Conservation (phyloP, 2,113 vertebrate genomes). For the Neoarius graeffei region DNA sequence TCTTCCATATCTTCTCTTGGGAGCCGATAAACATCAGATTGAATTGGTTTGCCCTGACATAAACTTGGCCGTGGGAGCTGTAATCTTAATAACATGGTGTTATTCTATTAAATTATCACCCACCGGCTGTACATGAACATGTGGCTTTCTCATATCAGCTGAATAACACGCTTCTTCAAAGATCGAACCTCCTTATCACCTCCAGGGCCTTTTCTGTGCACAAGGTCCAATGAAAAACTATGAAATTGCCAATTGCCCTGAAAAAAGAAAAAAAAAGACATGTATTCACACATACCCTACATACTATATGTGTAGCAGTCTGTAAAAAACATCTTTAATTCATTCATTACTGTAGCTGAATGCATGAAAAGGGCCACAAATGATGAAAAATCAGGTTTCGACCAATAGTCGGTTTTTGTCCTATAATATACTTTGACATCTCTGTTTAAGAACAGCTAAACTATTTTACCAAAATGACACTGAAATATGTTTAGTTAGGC, state of each 20-base stretch:
- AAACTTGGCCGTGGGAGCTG: slow-evolving; percentile 5
- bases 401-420: not conserved
- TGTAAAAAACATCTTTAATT: not conserved
- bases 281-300: not conserved
- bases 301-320: not conserved
- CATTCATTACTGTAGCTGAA: not conserved
- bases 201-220: slow-evolving; percentile 30
- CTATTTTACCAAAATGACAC: not conserved
- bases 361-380: not conserved
- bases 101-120: not conserved
- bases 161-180: slow-evolving; percentile 10
- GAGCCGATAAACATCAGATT: slow-evolving; percentile 30
- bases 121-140: not conserved
- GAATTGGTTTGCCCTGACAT: slow-evolving; percentile 11
- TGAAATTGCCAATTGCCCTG: slow-evolving; percentile 37
- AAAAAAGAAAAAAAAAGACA: not conserved
- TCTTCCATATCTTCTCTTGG: slow-evolving; percentile 16
- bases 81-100: slow-evolving; percentile 29
- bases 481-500: not conserved
- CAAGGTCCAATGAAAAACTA: slow-evolving; percentile 49
- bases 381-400: not conserved
- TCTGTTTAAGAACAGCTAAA: not conserved
- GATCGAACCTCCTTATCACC: slow-evolving; percentile 30
- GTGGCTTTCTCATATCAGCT: not conserved
- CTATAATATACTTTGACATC: not conserved